Conservation (phyloP, 2,113 vertebrate species). For the Platycercus adscitus region DNA sequence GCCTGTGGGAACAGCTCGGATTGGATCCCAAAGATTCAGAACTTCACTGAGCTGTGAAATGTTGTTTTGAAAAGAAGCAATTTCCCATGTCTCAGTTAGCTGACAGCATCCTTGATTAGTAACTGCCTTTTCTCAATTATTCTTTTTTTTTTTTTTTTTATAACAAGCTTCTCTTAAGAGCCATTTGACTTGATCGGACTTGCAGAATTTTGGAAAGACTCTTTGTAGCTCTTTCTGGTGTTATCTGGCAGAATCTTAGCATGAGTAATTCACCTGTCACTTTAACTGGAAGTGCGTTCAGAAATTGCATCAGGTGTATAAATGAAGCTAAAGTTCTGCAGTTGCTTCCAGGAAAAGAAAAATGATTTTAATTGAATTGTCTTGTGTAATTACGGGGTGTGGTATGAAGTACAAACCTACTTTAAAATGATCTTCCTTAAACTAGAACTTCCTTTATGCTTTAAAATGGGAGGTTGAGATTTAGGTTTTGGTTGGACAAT, state of each 20-base stretch:
- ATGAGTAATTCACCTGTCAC: conserved; percentile 30
- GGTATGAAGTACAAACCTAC: conserved; percentile 14
- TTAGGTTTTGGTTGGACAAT: not conserved
- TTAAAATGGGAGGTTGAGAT: not conserved
- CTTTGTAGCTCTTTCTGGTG: not conserved
- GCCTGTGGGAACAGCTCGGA: not conserved
- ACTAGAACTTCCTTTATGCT: not conserved
- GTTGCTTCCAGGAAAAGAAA: conserved; percentile 36
- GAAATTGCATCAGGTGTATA: conserved; percentile 46
- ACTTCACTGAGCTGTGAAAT: not conserved
- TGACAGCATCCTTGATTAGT: conserved; percentile 4
- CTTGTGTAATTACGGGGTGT: conserved; percentile 24
- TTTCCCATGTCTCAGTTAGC: not conserved
- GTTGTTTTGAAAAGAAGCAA: conserved; percentile 6
- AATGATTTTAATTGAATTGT: conserved; percentile 54
- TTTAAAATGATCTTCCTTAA: not conserved
- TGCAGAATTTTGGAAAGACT: conserved; percentile 16
- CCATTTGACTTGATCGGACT: not conserved
- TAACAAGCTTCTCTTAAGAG: not conserved
- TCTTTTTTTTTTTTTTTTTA: conserved; percentile 20
- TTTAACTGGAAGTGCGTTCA: conserved; percentile 32
- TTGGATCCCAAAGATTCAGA: conserved; percentile 1
- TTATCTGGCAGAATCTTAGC: conserved; percentile 18
- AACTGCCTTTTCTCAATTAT: not conserved
- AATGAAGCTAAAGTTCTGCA: conserved; percentile 50